Percentiles rank a stretch among this genome's conserved stretches.
Conservation (phyloP, 2,888 invertebrate species). For the Cosmopolites sordidus region DNA sequence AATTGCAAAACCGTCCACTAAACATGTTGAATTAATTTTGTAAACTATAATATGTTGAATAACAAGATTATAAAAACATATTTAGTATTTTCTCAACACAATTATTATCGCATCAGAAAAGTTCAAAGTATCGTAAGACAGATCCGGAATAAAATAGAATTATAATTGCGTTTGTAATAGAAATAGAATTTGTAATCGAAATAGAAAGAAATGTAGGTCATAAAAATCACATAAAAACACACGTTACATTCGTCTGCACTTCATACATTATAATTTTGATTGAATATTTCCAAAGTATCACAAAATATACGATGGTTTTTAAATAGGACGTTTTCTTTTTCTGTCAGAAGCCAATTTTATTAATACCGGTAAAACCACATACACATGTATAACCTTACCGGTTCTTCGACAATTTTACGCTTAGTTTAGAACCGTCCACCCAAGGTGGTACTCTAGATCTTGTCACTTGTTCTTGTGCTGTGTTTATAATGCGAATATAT, state of each 20-base stretch:
- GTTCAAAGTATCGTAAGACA: background rate
- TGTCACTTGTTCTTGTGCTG: background rate
- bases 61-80: background rate
- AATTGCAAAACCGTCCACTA: background rate
- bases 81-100: background rate
- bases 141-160: background rate
- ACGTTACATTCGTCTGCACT: background rate
- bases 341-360: slow-evolving; percentile 24
- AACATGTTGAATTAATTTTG: background rate
- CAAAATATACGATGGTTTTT: background rate
- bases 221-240: background rate
- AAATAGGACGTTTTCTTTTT: slow-evolving; percentile 22
- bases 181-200: background rate
- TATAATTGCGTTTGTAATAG: no score
- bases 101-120: background rate
- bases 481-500: slow-evolving; percentile 1
- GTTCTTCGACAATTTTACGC: slow-evolving; percentile 24
- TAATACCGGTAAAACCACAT: slow-evolving; percentile 27
- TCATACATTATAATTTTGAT: background rate
- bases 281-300: background rate
- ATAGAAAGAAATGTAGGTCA: background rate
- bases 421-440: slow-evolving; percentile 23
- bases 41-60: background rate
- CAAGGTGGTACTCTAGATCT: slow-evolving; percentile 11
- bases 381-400: slow-evolving; percentile 21